Base-by-base conservation (phyloP, 1,140 invertebrate species). In the Drosophila parvula region DNA sequence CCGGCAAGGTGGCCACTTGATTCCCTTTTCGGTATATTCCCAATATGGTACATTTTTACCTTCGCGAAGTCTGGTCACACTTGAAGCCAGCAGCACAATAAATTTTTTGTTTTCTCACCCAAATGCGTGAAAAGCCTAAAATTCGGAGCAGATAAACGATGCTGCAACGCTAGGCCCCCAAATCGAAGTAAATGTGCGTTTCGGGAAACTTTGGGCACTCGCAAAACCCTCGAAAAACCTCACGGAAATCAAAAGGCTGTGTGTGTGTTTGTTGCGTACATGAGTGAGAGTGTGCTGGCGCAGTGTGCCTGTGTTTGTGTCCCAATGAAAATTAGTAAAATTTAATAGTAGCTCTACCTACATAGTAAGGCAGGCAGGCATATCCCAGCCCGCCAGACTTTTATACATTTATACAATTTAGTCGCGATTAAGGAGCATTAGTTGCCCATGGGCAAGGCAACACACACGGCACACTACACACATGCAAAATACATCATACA, bases 241-340 rank as follows among this genome's bases (percentile, higher is more conserved):
- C 22, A 11, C 16, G 22, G 1, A 71, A 59, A 41, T 36, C 51
- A 32, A 36, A 44, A 50, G 36, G 22, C 69, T 43, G 36, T 28
- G 36, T 48, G 41, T 57, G 55, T 55, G 47, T 16, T 27, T 63
- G 48, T 55, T 69, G 48, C 40, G 58, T 55, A 34, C 40, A 34
- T 73, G 53, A 59, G 74, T 48, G 74, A 59, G 62, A 76, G 62
- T 60, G 69, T 60, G 62, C 74, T 53, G 53, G 38, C 51, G 44
- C 36, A 77, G 61, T 78, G 74, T 78, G 74, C 64, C 41, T 60
- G 74, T 76, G 74, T 70, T 55, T 78, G 75, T 62, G 64, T 51
- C n/a, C 68, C 78, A 78, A 55, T 61, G 58, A 78, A 78, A 78
- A 78, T 69, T 68, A 70, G 51, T 62, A 18, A 78, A 78, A 78